Conservation (phyloP, 2,888 invertebrate genomes). For the Cyclophora albipunctata region DNA sequence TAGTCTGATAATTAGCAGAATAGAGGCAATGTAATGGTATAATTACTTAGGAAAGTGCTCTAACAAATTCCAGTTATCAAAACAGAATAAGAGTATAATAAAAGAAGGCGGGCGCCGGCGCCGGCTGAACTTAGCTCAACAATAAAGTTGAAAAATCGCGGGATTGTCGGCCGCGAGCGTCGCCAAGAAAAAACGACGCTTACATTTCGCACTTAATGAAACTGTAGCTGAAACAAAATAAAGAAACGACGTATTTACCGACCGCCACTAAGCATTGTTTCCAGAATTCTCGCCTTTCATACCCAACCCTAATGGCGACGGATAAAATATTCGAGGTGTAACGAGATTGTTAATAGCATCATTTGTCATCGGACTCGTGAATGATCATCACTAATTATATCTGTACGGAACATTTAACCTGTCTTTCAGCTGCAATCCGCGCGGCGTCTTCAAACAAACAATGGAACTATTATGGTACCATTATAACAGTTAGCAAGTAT, state of each 20-base stretch:
- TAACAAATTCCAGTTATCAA: too few species aligned
- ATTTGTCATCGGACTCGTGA: slow-evolving; percentile 22
- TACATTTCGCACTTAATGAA: slow-evolving; percentile 73
- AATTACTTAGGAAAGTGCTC: too few species aligned
- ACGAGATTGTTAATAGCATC: slow-evolving; percentile 24
- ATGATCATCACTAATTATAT: slow-evolving; percentile 1
- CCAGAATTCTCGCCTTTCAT: slow-evolving; percentile 45
- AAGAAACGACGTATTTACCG: slow-evolving; percentile 60
- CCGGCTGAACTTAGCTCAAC: slow-evolving; percentile 46
- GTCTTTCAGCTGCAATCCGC: slow-evolving; percentile 4
- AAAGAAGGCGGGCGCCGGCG: not conserved
- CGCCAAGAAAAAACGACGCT: slow-evolving; percentile 60
- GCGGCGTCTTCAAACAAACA: slow-evolving; percentile 4
- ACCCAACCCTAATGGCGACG: slow-evolving; percentile 42
- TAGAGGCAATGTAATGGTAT: too few species aligned
- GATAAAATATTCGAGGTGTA: slow-evolving; percentile 46
- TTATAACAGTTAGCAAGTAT: not conserved
- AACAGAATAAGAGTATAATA: too few species aligned
- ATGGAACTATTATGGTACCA: not conserved
- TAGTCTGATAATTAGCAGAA: too few species aligned
- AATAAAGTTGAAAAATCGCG: slow-evolving; percentile 71
- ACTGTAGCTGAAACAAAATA: slow-evolving; percentile 68
- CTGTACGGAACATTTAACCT: slow-evolving; percentile 2
- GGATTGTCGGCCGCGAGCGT: slow-evolving; percentile 57
- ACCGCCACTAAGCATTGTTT: slow-evolving; percentile 55